Conservation (phyloP, 2,888 invertebrate genomes). For the Zelleria hepariella region DNA sequence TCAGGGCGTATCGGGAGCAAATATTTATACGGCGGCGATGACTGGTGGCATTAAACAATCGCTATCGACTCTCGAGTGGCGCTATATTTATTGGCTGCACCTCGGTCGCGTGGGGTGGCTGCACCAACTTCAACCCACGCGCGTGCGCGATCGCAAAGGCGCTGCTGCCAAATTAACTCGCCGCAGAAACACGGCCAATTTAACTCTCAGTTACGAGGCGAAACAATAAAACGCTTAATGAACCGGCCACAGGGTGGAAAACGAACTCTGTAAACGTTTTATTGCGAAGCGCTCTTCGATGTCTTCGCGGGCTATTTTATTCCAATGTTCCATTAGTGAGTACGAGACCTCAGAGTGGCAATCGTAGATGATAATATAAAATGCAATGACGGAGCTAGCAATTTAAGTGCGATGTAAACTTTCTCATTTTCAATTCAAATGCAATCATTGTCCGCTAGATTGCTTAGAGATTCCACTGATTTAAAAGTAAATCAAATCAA, state of each 20-base stretch:
- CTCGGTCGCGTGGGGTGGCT: constrained; percentile 35
- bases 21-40: constrained; percentile 27
- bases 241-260: constrained; percentile 22
- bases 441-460: neutral
- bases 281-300: constrained; percentile 9
- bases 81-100: constrained; percentile 30
- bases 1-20: constrained; percentile 25
- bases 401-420: neutral
- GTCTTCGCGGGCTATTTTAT: neutral
- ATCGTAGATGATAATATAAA: neutral
- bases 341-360: neutral
- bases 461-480: neutral
- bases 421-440: neutral
- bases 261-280: neutral
- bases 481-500: neutral
- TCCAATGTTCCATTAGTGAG: neutral
- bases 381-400: neutral
- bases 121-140: constrained; percentile 24
- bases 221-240: constrained; percentile 29
- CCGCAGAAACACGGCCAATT: constrained; percentile 1
- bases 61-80: constrained; percentile 34
- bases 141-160: constrained; percentile 8
- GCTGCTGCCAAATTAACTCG: constrained; percentile 14
- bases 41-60: constrained; percentile 29
- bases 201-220: constrained; percentile 6